A percentile compares a stretch with the other conserved stretches of the same genome.
phyloP scores from a whole-genome alignment of 2,113 vertebrate genomes.

The Lampris incognitus region DNA sequence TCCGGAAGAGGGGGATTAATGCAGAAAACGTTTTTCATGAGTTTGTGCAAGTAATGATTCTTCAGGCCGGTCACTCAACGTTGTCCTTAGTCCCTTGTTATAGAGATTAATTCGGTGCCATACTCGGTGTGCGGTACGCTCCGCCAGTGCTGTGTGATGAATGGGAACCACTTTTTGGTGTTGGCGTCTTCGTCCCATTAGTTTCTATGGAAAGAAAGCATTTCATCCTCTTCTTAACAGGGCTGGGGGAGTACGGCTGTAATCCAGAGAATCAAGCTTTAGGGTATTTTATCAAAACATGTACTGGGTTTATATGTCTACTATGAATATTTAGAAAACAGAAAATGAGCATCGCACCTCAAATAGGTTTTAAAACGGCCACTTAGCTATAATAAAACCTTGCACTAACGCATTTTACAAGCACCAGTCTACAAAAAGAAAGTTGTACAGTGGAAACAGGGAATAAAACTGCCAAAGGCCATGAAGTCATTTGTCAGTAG shows the following conservation, averaged over 20 bases:
- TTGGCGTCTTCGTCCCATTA: too few relatives aligned
- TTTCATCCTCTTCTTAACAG: background rate
- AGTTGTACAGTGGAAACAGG: constrained; percentile 5
- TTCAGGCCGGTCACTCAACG: constrained; percentile 33
- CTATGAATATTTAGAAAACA: too few relatives aligned
- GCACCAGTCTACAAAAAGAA: constrained; percentile 41
- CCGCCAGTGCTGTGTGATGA: background rate
- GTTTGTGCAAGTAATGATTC: constrained; percentile 37
- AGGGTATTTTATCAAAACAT: too few relatives aligned
- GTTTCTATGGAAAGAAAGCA: background rate
- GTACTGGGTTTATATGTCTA: too few relatives aligned
- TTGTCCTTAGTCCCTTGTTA: constrained; percentile 39
- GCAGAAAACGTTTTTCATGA: constrained; percentile 57
- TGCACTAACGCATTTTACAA: constrained; percentile 41
- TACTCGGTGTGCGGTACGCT: constrained; percentile 12
- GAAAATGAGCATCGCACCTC: background rate
- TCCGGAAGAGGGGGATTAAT: background rate
- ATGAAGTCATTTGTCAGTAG: too few relatives aligned
- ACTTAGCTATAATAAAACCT: constrained; percentile 10
- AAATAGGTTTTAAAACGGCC: constrained; percentile 27
- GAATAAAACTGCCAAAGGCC: background rate
- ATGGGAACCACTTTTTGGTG: background rate
- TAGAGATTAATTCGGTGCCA: constrained; percentile 19
- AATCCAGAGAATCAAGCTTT: background rate
- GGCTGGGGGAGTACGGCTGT: background rate